phyloP scores from a whole-genome alignment of 2,888 invertebrate genomes.

The Andrena minutula region DNA sequence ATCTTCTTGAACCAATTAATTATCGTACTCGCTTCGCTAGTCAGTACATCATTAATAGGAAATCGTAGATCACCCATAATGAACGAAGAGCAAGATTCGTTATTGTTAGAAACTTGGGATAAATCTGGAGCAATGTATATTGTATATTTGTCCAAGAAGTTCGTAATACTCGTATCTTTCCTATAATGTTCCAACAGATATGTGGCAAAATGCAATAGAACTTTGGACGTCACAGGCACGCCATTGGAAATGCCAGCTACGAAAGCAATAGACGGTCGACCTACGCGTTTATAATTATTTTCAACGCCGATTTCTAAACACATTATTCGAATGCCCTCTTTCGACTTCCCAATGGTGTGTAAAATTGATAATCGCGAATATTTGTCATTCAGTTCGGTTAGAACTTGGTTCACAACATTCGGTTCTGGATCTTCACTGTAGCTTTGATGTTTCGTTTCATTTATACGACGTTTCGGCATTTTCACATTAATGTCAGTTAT shows the following conservation, averaged over 20 bases:
- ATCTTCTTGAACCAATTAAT: constrained; percentile 78
- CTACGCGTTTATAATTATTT: constrained; percentile 55
- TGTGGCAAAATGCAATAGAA: constrained; percentile 78
- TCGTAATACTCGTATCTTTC: constrained; percentile 68
- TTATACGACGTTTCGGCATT: constrained; percentile 63
- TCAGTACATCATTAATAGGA: constrained; percentile 66
- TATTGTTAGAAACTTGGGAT: constrained; percentile 69
- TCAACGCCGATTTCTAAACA: constrained; percentile 77
- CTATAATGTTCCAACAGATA: constrained; percentile 77
- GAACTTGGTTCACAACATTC: constrained; percentile 66
- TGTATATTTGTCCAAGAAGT: constrained; percentile 76
- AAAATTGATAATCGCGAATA: constrained; percentile 78
- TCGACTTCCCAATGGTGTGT: constrained; percentile 75
- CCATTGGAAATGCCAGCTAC: constrained; percentile 78
- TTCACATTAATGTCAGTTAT: constrained; percentile 83
- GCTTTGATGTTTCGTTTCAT: constrained; percentile 21
- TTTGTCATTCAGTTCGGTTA: constrained; percentile 78
- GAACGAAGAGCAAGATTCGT: constrained; percentile 71
- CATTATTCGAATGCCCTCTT: constrained; percentile 71
- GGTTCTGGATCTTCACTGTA: constrained; percentile 23
- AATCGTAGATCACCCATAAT: constrained; percentile 69
- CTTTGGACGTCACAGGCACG: constrained; percentile 78
- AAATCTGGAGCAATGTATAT: constrained; percentile 80
- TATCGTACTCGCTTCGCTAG: constrained; percentile 72
- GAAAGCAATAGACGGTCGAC: constrained; percentile 78